phyloP scores from a whole-genome alignment of 2,888 invertebrate species.

The Bembecia ichneumoniformis region DNA sequence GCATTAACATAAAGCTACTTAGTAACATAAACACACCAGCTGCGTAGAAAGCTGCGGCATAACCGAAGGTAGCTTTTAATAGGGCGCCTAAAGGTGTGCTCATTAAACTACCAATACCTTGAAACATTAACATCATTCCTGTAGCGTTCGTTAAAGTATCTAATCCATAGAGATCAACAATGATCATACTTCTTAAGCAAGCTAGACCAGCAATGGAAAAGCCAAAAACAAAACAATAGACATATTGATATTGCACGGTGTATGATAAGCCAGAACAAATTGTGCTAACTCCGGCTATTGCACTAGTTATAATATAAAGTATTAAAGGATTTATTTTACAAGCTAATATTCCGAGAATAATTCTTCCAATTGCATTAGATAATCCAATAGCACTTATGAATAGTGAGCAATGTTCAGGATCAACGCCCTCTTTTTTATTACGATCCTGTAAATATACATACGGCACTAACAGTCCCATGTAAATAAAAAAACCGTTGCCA shows the following conservation, averaged over 20 bases:
- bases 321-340: constrained; percentile 36
- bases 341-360: constrained; percentile 37
- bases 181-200: constrained; percentile 39
- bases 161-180: constrained; percentile 54
- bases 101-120: constrained; percentile 50
- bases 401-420: constrained; percentile 31
- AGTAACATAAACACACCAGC: constrained; percentile 42
- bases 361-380: constrained; percentile 41
- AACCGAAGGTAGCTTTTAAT: constrained; percentile 38
- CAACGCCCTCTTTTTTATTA: constrained; percentile 36
- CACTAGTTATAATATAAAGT: constrained; percentile 23
- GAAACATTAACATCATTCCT: constrained; percentile 50
- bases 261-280: constrained; percentile 38
- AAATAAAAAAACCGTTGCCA: constrained; percentile 36
- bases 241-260: constrained; percentile 45
- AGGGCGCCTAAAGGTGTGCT: constrained; percentile 48
- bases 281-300: constrained; percentile 35
- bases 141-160: constrained; percentile 59
- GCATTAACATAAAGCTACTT: constrained; percentile 36
- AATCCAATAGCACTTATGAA: constrained; percentile 52
- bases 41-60: constrained; percentile 36
- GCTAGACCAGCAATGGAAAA: constrained; percentile 38
- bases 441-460: constrained; percentile 48
- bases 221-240: constrained; percentile 41
- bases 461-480: constrained; percentile 48